Percentiles rank a stretch among this genome's conserved stretches.
phyloP scores from a whole-genome alignment of 2,797 vertebrate genomes.

The Enteromius unitaeniatus region DNA sequence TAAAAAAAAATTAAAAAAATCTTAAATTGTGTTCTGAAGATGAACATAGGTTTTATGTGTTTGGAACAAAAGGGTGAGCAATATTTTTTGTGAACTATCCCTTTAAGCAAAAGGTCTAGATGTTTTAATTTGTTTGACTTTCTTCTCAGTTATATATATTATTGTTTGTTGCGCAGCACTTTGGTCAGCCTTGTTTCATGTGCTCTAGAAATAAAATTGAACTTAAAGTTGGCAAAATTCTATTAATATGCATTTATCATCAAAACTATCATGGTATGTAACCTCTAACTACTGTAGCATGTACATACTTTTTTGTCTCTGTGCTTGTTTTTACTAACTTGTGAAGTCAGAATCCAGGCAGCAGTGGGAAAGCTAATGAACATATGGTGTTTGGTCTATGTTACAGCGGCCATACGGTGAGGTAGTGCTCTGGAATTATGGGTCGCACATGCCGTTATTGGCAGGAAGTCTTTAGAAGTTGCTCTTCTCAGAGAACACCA shows the following conservation, averaged over 20 bases:
- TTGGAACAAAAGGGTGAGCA: not conserved
- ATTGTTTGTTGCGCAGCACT: too few relatives aligned
- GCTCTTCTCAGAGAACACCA: conserved; percentile 32
- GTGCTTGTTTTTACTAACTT: conserved; percentile 44
- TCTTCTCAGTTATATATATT: too few relatives aligned
- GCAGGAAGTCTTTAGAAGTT: conserved; percentile 49
- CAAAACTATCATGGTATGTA: not conserved
- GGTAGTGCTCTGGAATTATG: conserved; percentile 45
- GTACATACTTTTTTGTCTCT: conserved; percentile 5
- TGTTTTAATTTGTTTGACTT: too few relatives aligned
- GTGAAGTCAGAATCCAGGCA: conserved; percentile 39
- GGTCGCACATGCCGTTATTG: conserved; percentile 29
- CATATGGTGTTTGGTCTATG: conserved; percentile 61
- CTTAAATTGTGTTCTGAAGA: not conserved
- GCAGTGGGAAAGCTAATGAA: conserved; percentile 43
- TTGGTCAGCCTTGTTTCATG: too few relatives aligned
- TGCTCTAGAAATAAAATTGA: too few relatives aligned
- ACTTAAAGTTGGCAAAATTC: not conserved
- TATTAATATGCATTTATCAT: not conserved
- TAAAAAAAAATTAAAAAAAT: not conserved
- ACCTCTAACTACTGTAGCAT: not conserved
- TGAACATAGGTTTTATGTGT: not conserved
- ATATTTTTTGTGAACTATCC: not conserved
- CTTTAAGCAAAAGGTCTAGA: not conserved
- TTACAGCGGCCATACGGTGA: conserved; percentile 51